Evolutionary conservation across 2,888 invertebrate species (phyloP).

Genomic region (Synanthedon myopaeformis): DNA sequence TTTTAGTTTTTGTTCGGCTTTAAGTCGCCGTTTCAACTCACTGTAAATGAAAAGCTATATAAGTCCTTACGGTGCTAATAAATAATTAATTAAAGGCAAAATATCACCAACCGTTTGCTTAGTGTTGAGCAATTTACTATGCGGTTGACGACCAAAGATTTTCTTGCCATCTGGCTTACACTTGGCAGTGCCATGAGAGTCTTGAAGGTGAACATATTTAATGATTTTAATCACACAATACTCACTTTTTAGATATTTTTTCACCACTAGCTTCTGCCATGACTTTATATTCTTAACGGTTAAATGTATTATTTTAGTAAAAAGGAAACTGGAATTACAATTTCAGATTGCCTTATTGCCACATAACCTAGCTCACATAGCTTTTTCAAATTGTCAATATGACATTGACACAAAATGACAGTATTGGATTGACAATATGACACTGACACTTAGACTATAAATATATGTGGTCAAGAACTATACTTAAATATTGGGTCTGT

Average conservation of each 20-base stretch:
- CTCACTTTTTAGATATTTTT: slow-evolving; percentile 79
- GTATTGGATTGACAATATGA: no score
- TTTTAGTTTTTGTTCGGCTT: slow-evolving; percentile 93
- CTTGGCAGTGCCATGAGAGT: slow-evolving; percentile 20
- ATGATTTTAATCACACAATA: slow-evolving; percentile 26
- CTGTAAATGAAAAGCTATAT: slow-evolving; percentile 65
- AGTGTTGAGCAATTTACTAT: slow-evolving; percentile 33
- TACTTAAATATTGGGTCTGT: no score
- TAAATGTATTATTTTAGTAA: no score
- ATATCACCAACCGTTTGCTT: slow-evolving; percentile 51
- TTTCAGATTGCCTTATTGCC: no score
- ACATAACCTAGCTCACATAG: no score
- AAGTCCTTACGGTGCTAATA: slow-evolving; percentile 18
- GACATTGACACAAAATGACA: not conserved
- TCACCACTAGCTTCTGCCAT: slow-evolving; percentile 72
- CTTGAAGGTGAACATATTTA: slow-evolving; percentile 36
- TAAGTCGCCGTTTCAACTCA: slow-evolving; percentile 91
- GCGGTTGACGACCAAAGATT: slow-evolving; percentile 8
- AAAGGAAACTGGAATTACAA: no score
- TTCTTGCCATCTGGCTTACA: slow-evolving; percentile 22
- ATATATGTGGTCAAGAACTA: no score
- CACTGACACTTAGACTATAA: no score
- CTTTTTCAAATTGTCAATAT: not conserved
- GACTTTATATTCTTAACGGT: slow-evolving; percentile 5
- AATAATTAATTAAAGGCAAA: slow-evolving; percentile 4